Evolutionary conservation across 2,113 vertebrate species (phyloP), one percentile per base, ranked within the genome.

Genomic region (Carassius gibelio): DNA sequence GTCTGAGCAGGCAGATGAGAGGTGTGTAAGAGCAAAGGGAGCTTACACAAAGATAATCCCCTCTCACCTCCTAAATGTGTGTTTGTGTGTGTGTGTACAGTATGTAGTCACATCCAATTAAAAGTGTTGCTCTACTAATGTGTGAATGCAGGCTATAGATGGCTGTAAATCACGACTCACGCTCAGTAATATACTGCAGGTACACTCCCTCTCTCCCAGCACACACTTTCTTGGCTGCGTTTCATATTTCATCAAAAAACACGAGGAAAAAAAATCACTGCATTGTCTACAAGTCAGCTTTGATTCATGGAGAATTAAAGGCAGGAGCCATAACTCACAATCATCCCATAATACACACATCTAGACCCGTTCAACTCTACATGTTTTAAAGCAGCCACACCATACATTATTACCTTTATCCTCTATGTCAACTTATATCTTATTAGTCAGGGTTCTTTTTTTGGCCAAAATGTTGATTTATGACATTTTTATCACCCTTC

Each of bases 181-280:
- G 6, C 3, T 26, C 61, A 71, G 26, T 55, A 71, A 68, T 71
- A 82, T 38, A 55, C 80, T 82, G 45, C 80, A 4, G 23, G 17
- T 52, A 8, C 21, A 55, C 76, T 84, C 64, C 5, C 66, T 87
- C 79, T 69, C 62, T 66, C 79, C 30, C 30, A 57, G 74, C 82
- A 79, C 23, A 87, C 82, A 79, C 23, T 86, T 83, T 87, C 75
- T 79, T 57, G 71, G 72, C 83, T 52, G n/a, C 26, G 4, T 83
- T 83, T 83, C 68, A 83, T 59, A 72, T 74, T 34, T 57, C 50
- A 72, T 55, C 34, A 10, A 72, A 72, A 83, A 57, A 23, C 50
- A 23, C 26, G 30, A 42, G 68, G 17, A 55, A 50, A 83, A 30
- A 38, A 72, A 83, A 74, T 4, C 50, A 82, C 82, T 57, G 71